These are phyloP conservation scores for Takifugu ocellatus DNA, from an alignment of 2,797 vertebrate genomes.

Conservation along the genomic window DNA sequence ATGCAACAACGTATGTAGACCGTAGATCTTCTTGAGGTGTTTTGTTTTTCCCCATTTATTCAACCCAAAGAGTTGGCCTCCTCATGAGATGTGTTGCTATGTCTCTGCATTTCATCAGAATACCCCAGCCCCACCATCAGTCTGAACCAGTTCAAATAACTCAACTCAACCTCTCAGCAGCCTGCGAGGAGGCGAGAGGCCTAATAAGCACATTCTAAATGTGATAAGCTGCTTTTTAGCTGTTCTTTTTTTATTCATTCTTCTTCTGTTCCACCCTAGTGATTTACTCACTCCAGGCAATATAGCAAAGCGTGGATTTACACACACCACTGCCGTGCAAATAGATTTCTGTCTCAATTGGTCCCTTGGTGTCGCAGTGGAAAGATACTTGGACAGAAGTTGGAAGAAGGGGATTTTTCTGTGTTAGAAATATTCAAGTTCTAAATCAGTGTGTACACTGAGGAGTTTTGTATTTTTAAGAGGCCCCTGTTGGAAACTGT, in stretches of 20 bases:
- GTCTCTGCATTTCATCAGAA: conserved; percentile 77
- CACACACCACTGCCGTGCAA: conserved; percentile 63
- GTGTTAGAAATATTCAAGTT: conserved; percentile 67
- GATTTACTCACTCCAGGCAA: conserved; percentile 74
- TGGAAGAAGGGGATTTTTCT: conserved; percentile 56
- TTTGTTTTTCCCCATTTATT: conserved; percentile 35
- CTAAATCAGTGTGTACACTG: conserved; percentile 67
- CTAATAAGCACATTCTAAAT: conserved; percentile 76
- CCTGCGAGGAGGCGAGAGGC: conserved; percentile 56
- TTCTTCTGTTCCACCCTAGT: conserved; percentile 73
- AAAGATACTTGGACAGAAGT: conserved; percentile 77
- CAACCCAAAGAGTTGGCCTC: conserved; percentile 38
- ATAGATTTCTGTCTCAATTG: conserved; percentile 79
- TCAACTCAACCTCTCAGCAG: conserved; percentile 70
- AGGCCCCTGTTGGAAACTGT: conserved; percentile 67
- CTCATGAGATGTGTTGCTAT: conserved; percentile 50
- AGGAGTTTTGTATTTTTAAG: conserved; percentile 72
- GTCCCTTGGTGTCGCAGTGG: conserved; percentile 77
- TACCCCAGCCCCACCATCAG: conserved; percentile 72
- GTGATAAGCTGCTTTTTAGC: conserved; percentile 71
- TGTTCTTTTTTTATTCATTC: conserved; percentile 32
- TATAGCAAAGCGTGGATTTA: conserved; percentile 52
- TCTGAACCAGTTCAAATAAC: conserved; percentile 72
- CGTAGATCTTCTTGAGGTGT: conserved; percentile 34
- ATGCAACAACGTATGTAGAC: conserved; percentile 16